Conservation (phyloP, 2,888 invertebrate genomes). For the Pherbina coryleti region DNA sequence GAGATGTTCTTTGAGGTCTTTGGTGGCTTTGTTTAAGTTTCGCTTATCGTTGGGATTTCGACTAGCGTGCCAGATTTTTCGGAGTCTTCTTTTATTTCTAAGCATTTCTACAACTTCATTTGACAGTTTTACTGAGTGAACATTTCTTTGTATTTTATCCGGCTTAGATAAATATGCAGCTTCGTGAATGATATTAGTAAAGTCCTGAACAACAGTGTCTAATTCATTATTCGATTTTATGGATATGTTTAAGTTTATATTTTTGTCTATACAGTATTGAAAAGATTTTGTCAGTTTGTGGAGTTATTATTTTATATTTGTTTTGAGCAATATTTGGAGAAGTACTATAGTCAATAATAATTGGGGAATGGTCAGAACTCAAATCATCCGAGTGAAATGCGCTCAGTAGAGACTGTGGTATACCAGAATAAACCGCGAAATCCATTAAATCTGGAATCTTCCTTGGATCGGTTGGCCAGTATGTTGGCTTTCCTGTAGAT, state of each 20-base stretch:
- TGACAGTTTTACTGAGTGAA: no score
- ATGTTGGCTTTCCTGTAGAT: constrained; percentile 34
- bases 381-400: not conserved
- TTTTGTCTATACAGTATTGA: constrained; percentile 16
- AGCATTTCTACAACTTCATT: not conserved
- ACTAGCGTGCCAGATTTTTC: constrained; percentile 33
- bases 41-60: constrained; percentile 30
- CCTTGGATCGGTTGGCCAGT: constrained; percentile 27
- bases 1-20: constrained; percentile 16
- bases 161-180: no score
- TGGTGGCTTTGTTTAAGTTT: constrained; percentile 33
- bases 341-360: no score
- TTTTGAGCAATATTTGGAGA: no score
- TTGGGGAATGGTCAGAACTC: constrained; percentile 18
- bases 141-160: no score
- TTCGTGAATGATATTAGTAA: no score
- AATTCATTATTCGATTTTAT: constrained; percentile 22
- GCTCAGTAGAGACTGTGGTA: not conserved
- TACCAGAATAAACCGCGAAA: constrained; percentile 24
- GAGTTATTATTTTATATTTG: not conserved
- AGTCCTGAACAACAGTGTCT: constrained; percentile 16
- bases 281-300: not conserved
- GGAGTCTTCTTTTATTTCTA: constrained; percentile 34
- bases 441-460: constrained; percentile 35
- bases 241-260: not conserved